Base-by-base conservation (phyloP, 2,888 invertebrate genomes). In the Embidobia sp. region DNA sequence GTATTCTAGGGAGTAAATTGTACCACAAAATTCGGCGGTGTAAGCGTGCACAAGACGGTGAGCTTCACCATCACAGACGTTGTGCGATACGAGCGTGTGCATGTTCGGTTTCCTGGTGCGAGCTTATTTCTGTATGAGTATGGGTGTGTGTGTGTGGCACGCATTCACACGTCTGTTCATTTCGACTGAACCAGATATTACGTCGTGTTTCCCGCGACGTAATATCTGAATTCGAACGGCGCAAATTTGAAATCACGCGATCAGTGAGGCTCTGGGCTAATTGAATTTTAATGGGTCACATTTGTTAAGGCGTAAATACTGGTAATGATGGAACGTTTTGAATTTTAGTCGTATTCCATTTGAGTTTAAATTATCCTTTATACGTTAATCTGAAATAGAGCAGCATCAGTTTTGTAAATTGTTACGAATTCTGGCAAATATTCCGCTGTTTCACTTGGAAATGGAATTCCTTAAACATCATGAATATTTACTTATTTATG, bases 131-230 rank as follows among this genome's bases (percentile, higher is more conserved):
- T n/a, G n/a, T 35, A 13, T 10, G 7, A 5, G 40, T 7, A 5
- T 18, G 13, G n/a, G 13, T 15, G 31, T 16, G 13, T 46, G 13
- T 33, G 15, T 35, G 33, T n/a, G 22, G 29, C 15, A 5, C 15
- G 15, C n/a, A 29, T 18, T 18, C 18, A 18, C 5, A 13, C 44
- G 42, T 18, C 42, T 27, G 51, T 51, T 64, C 35, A 63, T 63
- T 63, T 48, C 40, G 31, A 42, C 10, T 31, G 16, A 29, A 29
- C 27, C 16, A 22, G 29, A 53, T 66, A 44, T 66, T 44, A 44
- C 33, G 18, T 31, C 11, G 44, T 37, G 18, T 53, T 66, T 51
- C 48, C 51, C n/a, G 5, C 42, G 22, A 7, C 16, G 2, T 37
- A 33, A 22, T 22, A 22, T 22, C 22, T 22, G 6, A 4, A 22